Evolutionary conservation across 2,888 invertebrate species (phyloP).

Genomic region (Epirrhoe tristata): DNA sequence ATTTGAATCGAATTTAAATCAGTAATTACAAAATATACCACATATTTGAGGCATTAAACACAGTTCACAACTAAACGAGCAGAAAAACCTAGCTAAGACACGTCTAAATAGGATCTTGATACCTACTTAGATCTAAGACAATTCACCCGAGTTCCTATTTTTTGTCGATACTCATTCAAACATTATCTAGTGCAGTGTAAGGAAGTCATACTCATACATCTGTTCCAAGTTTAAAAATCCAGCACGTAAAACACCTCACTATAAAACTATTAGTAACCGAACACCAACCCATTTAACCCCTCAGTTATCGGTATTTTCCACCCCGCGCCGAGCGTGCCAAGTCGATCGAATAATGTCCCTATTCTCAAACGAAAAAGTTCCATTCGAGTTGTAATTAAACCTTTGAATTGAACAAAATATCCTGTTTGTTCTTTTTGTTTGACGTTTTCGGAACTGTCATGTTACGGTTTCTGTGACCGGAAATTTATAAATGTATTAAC

Average conservation of each 20-base stretch:
- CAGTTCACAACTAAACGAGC: too few species aligned
- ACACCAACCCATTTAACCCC: slow-evolving; percentile 46
- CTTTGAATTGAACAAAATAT: slow-evolving; percentile 15
- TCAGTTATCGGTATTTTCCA: slow-evolving; percentile 62
- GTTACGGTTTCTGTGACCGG: not conserved
- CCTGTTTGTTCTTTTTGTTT: slow-evolving; percentile 12
- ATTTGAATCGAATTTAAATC: too few species aligned
- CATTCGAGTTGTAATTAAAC: slow-evolving; percentile 28
- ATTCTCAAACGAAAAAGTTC: slow-evolving; percentile 49
- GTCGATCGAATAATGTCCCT: slow-evolving; percentile 51
- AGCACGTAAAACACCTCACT: slow-evolving; percentile 35
- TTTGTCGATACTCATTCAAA: too few species aligned
- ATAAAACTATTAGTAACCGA: slow-evolving; percentile 41
- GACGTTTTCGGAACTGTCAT: not conserved
- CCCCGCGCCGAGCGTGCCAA: slow-evolving; percentile 55
- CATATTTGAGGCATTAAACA: too few species aligned
- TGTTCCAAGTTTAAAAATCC: slow-evolving; percentile 22
- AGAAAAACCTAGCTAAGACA: too few species aligned
- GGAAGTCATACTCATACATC: too few species aligned
- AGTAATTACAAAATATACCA: too few species aligned
- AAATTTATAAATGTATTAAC: not conserved
- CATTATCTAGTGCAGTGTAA: too few species aligned
- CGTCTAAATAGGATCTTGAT: too few species aligned
- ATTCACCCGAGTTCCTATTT: too few species aligned
- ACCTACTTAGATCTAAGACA: too few species aligned